phyloP scores from a whole-genome alignment of 2,888 invertebrate genomes.

The Melanotus villosus region DNA sequence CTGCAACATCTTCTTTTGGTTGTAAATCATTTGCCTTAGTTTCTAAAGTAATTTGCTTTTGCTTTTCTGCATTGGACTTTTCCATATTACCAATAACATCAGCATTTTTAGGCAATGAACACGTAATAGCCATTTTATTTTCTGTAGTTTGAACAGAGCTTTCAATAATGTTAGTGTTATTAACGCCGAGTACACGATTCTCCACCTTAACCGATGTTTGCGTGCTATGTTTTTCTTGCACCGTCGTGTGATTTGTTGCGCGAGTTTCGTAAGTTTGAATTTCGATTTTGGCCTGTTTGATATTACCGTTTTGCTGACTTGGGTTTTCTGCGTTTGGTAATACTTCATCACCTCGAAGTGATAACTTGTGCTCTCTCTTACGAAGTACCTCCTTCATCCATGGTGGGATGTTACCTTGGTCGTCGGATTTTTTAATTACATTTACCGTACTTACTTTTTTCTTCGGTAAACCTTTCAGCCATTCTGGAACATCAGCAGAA shows the following conservation, averaged over 20 bases:
- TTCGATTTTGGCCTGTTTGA: background rate
- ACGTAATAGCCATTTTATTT: background rate
- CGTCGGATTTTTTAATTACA: background rate
- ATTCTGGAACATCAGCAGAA: background rate
- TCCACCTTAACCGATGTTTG: background rate
- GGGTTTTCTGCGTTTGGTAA: background rate
- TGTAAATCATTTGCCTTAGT: background rate
- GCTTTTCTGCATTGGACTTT: background rate
- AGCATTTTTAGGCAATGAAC: too few relatives aligned
- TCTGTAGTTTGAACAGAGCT: background rate
- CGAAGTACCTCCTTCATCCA: slow-evolving; percentile 28
- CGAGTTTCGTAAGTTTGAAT: background rate
- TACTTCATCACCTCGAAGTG: slow-evolving; percentile 8
- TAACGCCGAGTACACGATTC: background rate
- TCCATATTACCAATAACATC: too few relatives aligned
- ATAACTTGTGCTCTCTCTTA: slow-evolving; percentile 18
- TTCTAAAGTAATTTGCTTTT: background rate
- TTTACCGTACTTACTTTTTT: background rate
- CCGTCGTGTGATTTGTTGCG: background rate
- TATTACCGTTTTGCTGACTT: background rate
- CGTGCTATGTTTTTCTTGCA: background rate
- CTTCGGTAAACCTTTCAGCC: background rate
- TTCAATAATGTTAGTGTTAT: background rate
- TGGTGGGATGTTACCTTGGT: background rate
- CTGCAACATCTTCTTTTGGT: background rate